phyloP scores from a whole-genome alignment of 37 sponge, comb jelly and placozoan species.

The Spongilla lacustris region DNA sequence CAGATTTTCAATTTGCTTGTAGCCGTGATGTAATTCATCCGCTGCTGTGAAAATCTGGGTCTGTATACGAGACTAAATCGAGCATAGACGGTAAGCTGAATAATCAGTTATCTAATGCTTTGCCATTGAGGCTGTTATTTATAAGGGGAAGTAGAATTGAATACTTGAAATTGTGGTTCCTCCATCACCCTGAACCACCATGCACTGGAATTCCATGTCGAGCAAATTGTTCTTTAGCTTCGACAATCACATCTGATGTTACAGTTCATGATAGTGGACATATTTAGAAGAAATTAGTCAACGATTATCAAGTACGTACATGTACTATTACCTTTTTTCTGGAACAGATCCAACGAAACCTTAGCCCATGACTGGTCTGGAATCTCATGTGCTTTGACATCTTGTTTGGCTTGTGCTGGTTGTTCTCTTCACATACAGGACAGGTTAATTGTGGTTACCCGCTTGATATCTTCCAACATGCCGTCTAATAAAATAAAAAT shows the following conservation, averaged over 20 bases:
- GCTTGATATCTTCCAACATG: slow-evolving; percentile 6
- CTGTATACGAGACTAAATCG: too few species aligned
- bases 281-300: slow-evolving; percentile 22
- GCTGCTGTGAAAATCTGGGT: too few species aligned
- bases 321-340: background rate
- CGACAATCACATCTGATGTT: background rate
- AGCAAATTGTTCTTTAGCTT: slow-evolving; percentile 31
- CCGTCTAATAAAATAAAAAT: slow-evolving; percentile 15
- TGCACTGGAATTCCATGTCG: slow-evolving; percentile 17
- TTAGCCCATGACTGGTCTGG: slow-evolving; percentile 37
- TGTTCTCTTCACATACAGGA: slow-evolving; percentile 3
- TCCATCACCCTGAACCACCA: too few species aligned
- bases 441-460: slow-evolving; percentile 15
- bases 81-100: too few species aligned
- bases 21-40: too few species aligned
- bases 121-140: slow-evolving; percentile 42
- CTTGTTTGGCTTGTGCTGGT: slow-evolving; percentile 24
- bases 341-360: slow-evolving; percentile 24
- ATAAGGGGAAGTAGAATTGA: slow-evolving; percentile 27
- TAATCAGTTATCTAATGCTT: too few species aligned
- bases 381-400: slow-evolving; percentile 6
- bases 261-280: slow-evolving; percentile 6
- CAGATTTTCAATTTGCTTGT: too few species aligned
- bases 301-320: slow-evolving; percentile 49
- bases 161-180: slow-evolving; percentile 27